Conservation (phyloP, 2,888 invertebrate genomes). For the Morinoia aosen region DNA sequence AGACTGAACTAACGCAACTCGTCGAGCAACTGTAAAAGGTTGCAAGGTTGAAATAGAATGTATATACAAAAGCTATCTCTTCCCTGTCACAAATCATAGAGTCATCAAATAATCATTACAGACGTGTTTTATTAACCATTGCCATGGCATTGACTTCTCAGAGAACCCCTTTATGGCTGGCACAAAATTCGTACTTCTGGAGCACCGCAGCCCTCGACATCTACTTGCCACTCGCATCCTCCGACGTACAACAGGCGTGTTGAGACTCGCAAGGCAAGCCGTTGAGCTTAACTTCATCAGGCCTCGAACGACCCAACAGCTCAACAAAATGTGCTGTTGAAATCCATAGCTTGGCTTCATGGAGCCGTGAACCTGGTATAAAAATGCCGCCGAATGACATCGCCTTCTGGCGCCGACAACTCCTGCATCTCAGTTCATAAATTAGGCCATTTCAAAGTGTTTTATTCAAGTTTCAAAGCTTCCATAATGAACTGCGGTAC, state of each 20-base stretch:
- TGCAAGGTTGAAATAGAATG: too few relatives aligned
- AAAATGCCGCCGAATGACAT: neutral
- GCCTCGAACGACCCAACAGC: neutral
- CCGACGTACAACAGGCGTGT: neutral
- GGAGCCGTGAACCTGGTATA: neutral
- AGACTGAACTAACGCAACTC: too few relatives aligned
- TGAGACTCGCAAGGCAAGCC: neutral
- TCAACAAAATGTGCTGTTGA: neutral
- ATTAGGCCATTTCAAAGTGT: neutral
- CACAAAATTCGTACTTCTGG: neutral
- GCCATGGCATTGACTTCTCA: neutral
- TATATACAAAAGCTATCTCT: too few relatives aligned
- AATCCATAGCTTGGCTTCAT: neutral
- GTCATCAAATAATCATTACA: too few relatives aligned
- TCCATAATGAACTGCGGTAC: neutral
- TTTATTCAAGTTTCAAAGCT: neutral
- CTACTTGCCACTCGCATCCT: neutral
- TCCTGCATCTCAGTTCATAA: neutral
- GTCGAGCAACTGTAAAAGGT: too few relatives aligned
- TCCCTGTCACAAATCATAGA: too few relatives aligned
- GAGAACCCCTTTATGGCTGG: neutral
- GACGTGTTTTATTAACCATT: too few relatives aligned
- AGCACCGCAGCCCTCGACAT: neutral
- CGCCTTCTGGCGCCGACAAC: neutral
- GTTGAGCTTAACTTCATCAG: neutral